phyloP scores from a whole-genome alignment of 1,140 invertebrate genomes.

The Meloidogyne exigua region DNA sequence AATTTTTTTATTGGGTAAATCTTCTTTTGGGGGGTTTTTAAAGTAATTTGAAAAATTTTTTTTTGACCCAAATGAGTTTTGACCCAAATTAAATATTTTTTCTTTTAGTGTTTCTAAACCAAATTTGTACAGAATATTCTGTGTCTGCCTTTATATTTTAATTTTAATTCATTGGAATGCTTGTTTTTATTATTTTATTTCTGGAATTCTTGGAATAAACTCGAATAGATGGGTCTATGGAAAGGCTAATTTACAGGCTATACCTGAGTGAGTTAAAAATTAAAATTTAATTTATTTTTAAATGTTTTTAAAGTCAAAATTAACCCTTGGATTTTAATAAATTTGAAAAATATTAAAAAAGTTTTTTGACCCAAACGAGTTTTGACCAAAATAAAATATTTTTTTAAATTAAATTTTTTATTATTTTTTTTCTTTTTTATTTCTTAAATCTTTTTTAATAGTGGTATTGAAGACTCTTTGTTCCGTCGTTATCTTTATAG shows the following conservation, averaged over 20 bases:
- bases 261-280: slow-evolving; percentile 43
- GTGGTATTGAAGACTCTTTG: slow-evolving; percentile 43
- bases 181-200: slow-evolving; percentile 88
- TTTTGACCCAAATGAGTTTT: neutral
- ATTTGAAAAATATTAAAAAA: neutral
- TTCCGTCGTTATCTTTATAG: slow-evolving; percentile 71
- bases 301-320: neutral
- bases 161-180: slow-evolving; percentile 95
- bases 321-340: neutral
- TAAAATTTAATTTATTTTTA: neutral
- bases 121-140: slow-evolving; percentile 69
- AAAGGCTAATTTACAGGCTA: slow-evolving; percentile 49
- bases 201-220: slow-evolving; percentile 77
- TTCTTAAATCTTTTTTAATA: slow-evolving; percentile 29
- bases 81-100: slow-evolving; percentile 62
- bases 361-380: slow-evolving; percentile 6
- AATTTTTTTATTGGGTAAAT: neutral
- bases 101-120: slow-evolving; percentile 76
- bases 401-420: neutral
- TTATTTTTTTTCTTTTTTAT: too few relatives aligned
- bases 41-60: neutral
- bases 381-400: neutral
- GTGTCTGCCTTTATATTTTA: slow-evolving; percentile 78
- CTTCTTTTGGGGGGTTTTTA: neutral
- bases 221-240: slow-evolving; percentile 80